Evolutionary conservation across 2,113 vertebrate genomes (phyloP).

Genomic region (Aegithalos caudatus): DNA sequence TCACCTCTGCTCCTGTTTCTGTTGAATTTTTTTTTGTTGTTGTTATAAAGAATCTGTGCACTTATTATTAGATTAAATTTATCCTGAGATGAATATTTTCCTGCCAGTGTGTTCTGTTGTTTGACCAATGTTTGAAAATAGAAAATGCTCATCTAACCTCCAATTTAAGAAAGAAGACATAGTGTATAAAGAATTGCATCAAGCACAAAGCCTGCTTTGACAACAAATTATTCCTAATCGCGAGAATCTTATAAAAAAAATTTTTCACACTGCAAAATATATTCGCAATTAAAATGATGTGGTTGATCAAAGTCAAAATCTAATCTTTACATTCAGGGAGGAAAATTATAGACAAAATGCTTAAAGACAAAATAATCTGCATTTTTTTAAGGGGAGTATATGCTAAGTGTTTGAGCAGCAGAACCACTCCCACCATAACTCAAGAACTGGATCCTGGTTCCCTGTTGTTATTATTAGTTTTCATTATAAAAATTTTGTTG

Average conservation of each 20-base stretch:
- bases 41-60: not conserved
- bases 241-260: not conserved
- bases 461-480: not conserved
- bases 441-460: not conserved
- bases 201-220: not conserved
- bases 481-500: not conserved
- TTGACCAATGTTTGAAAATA: not conserved
- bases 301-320: not conserved
- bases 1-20: not conserved
- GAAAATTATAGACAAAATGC: not conserved
- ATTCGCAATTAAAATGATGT: not conserved
- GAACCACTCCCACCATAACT: not conserved
- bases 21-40: not conserved
- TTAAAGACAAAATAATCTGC: not conserved
- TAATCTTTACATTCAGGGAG: not conserved
- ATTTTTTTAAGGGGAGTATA: not conserved
- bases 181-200: not conserved
- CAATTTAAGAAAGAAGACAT: not conserved
- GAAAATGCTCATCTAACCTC: not conserved
- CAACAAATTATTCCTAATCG: not conserved
- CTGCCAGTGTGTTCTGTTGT: not conserved
- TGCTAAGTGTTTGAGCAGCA: not conserved
- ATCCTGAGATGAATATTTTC: not conserved
- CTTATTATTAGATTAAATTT: not conserved
- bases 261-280: not conserved